phyloP scores from a whole-genome alignment of 2,113 vertebrate species.

The Dunckerocampus dactyliophorus region DNA sequence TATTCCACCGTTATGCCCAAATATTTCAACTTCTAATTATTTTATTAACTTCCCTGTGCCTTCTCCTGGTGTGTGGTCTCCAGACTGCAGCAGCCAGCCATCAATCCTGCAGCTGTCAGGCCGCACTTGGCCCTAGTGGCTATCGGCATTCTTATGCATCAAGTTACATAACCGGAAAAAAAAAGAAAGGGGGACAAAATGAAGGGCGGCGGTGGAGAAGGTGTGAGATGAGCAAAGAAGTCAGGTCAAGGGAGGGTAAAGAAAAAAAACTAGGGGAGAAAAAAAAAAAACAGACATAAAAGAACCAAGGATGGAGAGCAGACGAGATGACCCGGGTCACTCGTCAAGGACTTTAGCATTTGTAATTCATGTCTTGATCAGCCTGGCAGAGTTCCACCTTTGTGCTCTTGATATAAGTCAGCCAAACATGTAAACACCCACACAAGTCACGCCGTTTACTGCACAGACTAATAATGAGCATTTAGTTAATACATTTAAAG shows the following conservation, averaged over 20 bases:
- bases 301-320: not conserved
- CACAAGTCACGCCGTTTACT: no score
- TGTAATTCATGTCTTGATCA: no score
- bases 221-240: conserved; percentile 27
- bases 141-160: conserved; percentile 41
- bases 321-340: not conserved
- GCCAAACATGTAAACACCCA: no score
- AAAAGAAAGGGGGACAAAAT: conserved; percentile 12
- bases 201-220: conserved; percentile 26
- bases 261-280: not conserved
- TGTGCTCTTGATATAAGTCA: no score
- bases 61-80: conserved; percentile 35
- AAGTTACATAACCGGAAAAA: conserved; percentile 36
- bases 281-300: not conserved
- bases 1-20: not conserved
- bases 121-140: conserved; percentile 33
- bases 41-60: not conserved
- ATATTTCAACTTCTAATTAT: not conserved
- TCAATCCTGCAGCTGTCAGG: conserved; percentile 56
- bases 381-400: not conserved
- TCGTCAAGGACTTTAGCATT: not conserved
- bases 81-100: conserved; percentile 41
- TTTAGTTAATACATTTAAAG: no score
- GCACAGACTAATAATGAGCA: no score
- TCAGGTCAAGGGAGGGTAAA: conserved; percentile 8